Evolutionary conservation across 1,140 invertebrate genomes (phyloP).

Genomic region (Eubasilissa regina): DNA sequence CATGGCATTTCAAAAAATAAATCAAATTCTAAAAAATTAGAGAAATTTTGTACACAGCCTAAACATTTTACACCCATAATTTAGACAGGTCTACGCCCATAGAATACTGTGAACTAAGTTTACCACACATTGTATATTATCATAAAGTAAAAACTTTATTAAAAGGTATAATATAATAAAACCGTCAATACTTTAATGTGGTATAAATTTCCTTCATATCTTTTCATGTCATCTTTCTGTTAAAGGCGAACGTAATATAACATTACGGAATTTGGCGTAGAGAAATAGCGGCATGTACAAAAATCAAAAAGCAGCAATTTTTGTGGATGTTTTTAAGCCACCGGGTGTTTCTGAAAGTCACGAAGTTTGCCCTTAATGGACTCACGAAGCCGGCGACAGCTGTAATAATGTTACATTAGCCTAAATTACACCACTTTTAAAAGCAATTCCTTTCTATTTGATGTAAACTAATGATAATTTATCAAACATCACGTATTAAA

Average conservation of each 20-base stretch:
- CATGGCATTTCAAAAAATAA: too few relatives aligned
- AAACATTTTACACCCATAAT: too few relatives aligned
- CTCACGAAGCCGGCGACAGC: slow-evolving; percentile 54
- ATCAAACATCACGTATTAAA: slow-evolving; percentile 24
- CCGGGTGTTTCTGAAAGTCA: slow-evolving; percentile 27
- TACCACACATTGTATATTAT: too few relatives aligned
- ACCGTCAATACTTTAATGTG: too few relatives aligned
- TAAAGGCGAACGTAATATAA: not conserved
- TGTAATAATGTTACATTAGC: slow-evolving; percentile 57
- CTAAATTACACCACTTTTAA: slow-evolving; percentile 55
- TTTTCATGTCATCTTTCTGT: slow-evolving; percentile 36
- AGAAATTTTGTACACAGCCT: too few relatives aligned
- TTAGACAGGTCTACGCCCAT: too few relatives aligned
- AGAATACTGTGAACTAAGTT: too few relatives aligned
- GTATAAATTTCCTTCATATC: slow-evolving; percentile 26
- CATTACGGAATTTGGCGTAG: slow-evolving; percentile 28
- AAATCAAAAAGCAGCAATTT: slow-evolving; percentile 37
- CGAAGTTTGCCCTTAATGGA: slow-evolving; percentile 44
- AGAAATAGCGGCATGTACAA: slow-evolving; percentile 5
- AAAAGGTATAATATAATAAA: too few relatives aligned
- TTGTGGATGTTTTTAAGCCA: slow-evolving; percentile 9
- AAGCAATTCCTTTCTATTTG: slow-evolving; percentile 53
- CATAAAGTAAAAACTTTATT: too few relatives aligned
- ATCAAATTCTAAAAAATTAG: too few relatives aligned
- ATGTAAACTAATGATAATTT: slow-evolving; percentile 57